Evolutionary conservation across 2,888 invertebrate genomes (phyloP).

Genomic region (Hedya salicella): DNA sequence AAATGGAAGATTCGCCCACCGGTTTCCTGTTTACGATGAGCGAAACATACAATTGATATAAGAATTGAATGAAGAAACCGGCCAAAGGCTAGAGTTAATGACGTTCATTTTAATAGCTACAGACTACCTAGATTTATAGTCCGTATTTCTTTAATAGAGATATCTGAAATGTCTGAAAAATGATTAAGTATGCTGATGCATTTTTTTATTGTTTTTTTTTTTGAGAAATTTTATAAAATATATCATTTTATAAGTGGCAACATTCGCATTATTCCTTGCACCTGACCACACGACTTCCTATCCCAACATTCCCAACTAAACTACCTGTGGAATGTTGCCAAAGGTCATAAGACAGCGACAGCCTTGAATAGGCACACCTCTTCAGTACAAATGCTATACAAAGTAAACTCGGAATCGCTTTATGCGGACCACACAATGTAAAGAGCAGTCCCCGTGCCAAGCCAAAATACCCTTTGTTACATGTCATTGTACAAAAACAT

Average conservation of each 20-base stretch:
- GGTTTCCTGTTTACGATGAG: too few species aligned
- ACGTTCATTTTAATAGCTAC: too few species aligned
- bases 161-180: too few species aligned
- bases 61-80: too few species aligned
- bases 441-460: neutral
- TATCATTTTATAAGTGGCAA: neutral
- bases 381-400: slow-evolving; percentile 46
- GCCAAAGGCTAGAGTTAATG: too few species aligned
- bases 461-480: neutral
- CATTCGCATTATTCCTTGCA: slow-evolving; percentile 5
- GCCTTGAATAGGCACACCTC: slow-evolving; percentile 64
- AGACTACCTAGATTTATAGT: too few species aligned
- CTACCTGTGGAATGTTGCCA: slow-evolving; percentile 44
- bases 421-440: slow-evolving; percentile 34
- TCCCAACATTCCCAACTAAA: slow-evolving; percentile 20
- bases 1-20: neutral
- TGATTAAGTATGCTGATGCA: too few species aligned
- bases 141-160: too few species aligned
- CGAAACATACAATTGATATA: too few species aligned
- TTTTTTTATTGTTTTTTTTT: too few species aligned
- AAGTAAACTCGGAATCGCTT: slow-evolving; percentile 11
- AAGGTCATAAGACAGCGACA: slow-evolving; percentile 62
- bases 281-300: slow-evolving; percentile 10
- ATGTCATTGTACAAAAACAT: neutral
- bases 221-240: too few species aligned